These are phyloP conservation scores for Andrena marginata DNA, from an alignment of 2,888 invertebrate genomes.

Conservation along the genomic window DNA sequence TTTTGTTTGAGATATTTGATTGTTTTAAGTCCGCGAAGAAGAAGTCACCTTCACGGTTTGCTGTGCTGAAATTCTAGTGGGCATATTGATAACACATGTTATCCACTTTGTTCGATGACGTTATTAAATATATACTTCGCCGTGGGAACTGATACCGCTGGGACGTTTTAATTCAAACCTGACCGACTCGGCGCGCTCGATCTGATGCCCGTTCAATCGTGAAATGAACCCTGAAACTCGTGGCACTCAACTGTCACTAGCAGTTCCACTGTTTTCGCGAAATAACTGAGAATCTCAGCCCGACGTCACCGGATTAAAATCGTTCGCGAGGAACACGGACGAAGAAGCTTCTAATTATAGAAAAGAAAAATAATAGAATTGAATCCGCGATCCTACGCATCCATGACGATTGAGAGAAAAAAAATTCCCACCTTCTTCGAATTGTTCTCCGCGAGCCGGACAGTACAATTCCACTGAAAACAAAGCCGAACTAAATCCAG, in stretches of 20 bases:
- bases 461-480: not conserved
- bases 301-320: not conserved
- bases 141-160: not conserved
- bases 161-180: constrained; percentile 1
- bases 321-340: not conserved
- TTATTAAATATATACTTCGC: not conserved
- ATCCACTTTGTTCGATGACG: not conserved
- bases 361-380: not conserved
- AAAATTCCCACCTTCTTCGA: not conserved
- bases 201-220: constrained; percentile 2
- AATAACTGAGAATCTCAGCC: not conserved
- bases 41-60: too few species aligned
- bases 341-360: not conserved
- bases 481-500: not conserved
- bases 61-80: too few species aligned
- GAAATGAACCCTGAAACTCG: constrained; percentile 7
- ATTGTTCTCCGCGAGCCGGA: not conserved
- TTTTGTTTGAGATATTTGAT: too few species aligned
- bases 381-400: not conserved
- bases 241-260: constrained; percentile 15
- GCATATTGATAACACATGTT: too few species aligned
- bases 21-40: too few species aligned
- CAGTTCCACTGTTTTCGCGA: not conserved
- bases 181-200: not conserved
- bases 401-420: too few species aligned